Evolutionary conservation across 2,113 vertebrate genomes (phyloP), one percentile per base, ranked within the genome.

Genomic region (Xiphorhynchus elegans): DNA sequence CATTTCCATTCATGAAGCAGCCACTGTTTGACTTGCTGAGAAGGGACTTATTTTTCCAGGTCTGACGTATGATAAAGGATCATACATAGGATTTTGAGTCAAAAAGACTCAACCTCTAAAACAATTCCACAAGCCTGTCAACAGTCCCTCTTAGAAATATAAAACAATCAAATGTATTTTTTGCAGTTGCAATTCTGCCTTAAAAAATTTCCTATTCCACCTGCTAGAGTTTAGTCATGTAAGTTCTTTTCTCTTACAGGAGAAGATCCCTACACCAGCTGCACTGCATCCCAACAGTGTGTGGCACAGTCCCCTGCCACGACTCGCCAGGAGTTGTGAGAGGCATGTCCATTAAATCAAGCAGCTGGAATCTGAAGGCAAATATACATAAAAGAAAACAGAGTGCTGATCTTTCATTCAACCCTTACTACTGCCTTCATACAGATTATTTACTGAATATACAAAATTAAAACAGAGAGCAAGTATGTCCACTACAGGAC

Each of bases 311-410:
- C n/a, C 47, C 50, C 47, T 69, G 50, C 37, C 26, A 29, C 2
- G 7, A 17, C 60, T 64, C 1, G 1, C 17, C 18, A 39, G 20
- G 4, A 69, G 55, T 1, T 63, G n/a, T 1, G 2, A 91, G 50
- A 83, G n/a, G 50, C 23, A 60, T 1, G 1, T 18, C n/a, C 59
- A 31, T 66, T 42, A 81, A 74, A 81, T 2, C 11, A 31, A 62
- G 35, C 40, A 60, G 31, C 42, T 72, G 53, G 64, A 92, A 74
- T 59, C 39, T 25, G 49, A 95, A 40, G 53, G 24, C 84, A 86
- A 86, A 81, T 5, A 86, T 1, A 59, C 7, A 4, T 10, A 59
- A 55, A 31, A 50, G 19, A 56, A 35, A 64, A 49, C 33, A 74
- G 24, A 55, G 40, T 3, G 28, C 7, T 40, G 55, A 66, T n/a